Percentiles rank a stretch among this genome's conserved stretches.
phyloP scores from a whole-genome alignment of 2,113 vertebrate species.

The Oreochromis tanganicae region DNA sequence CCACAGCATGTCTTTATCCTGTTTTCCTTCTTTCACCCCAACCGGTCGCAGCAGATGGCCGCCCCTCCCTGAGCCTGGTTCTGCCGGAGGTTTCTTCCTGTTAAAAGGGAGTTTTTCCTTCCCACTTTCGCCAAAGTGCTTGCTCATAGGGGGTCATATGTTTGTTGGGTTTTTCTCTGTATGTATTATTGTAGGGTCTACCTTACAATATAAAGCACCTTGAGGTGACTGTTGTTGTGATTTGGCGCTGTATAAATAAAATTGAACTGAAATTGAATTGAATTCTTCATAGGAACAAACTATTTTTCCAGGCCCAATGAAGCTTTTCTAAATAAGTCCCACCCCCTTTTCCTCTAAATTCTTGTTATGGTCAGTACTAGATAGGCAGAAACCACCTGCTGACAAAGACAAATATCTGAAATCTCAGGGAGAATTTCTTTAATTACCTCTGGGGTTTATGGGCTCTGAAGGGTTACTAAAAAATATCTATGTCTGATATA shows the following conservation, averaged over 20 bases:
- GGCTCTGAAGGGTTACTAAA: background rate
- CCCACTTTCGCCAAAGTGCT: background rate
- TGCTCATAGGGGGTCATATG: background rate
- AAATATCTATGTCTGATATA: background rate
- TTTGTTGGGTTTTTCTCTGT: rapidly evolving
- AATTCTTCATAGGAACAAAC: too few species aligned
- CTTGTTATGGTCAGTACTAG: background rate
- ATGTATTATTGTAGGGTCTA: rapidly evolving
- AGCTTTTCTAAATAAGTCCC: background rate
- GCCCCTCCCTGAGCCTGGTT: background rate
- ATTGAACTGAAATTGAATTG: background rate
- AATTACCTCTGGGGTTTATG: background rate
- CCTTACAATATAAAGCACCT: background rate
- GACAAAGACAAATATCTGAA: background rate
- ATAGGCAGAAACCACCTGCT: background rate
- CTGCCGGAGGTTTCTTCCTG: rapidly evolving
- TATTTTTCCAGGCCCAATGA: too few species aligned
- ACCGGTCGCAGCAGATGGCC: background rate
- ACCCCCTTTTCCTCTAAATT: background rate
- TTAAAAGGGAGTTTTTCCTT: background rate
- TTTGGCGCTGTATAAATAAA: rapidly evolving
- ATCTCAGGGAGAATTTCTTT: background rate
- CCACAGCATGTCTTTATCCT: background rate
- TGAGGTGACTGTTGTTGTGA: background rate
- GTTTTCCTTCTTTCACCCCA: background rate